These are phyloP conservation scores for Metacarcinus magister DNA, from an alignment of 2,888 invertebrate species.

Conservation along the genomic window DNA sequence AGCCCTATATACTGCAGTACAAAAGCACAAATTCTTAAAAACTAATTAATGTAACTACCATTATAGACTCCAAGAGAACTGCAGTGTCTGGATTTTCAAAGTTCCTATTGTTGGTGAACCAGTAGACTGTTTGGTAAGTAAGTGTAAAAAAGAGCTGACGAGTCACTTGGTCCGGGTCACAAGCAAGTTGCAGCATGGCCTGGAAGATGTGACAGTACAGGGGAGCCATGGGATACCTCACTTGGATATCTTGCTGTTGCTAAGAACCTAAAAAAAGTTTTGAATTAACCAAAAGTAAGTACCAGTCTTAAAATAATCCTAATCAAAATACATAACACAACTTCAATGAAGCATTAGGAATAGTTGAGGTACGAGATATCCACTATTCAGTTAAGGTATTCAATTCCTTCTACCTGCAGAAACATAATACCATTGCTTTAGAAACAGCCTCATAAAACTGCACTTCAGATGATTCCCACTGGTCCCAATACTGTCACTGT, in stretches of 20 bases:
- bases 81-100: conserved; percentile 86
- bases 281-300: neutral
- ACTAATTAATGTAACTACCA: conserved; percentile 83
- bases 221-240: conserved; percentile 84
- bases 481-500: too few relatives aligned
- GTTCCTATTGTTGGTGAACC: conserved; percentile 87
- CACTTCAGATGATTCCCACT: too few relatives aligned
- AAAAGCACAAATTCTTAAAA: too few relatives aligned
- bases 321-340: too few relatives aligned
- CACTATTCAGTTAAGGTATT: too few relatives aligned
- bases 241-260: conserved; percentile 65
- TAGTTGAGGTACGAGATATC: too few relatives aligned
- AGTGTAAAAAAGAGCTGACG: conserved; percentile 89
- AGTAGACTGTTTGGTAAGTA: conserved; percentile 89
- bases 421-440: too few relatives aligned
- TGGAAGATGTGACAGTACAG: conserved; percentile 87
- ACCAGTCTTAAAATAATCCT: neutral
- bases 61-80: conserved; percentile 87
- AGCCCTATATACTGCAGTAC: too few relatives aligned
- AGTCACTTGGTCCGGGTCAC: conserved; percentile 88
- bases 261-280: conserved; percentile 69
- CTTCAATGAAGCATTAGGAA: too few relatives aligned
- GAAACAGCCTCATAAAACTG: too few relatives aligned
- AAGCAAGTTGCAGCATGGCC: conserved; percentile 87
- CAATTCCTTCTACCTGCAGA: too few relatives aligned